Base-by-base conservation (phyloP, 2,113 vertebrate genomes). In the Takifugu flavidus region DNA sequence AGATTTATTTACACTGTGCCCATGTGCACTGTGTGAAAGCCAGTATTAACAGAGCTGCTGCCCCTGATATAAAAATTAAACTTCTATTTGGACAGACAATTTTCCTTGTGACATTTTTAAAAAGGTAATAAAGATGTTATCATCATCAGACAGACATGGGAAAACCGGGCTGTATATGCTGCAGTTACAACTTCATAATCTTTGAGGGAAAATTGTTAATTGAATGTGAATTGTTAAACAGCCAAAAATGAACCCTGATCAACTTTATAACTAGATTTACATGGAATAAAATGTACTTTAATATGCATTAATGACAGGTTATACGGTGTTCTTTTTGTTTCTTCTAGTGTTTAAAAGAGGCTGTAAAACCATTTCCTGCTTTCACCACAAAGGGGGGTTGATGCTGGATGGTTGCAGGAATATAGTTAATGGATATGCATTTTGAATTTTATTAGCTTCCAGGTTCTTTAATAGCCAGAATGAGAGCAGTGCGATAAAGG, bases 311-410 rank as follows among this genome's bases (percentile, higher is more conserved):
- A 2, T 34, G 31, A 34, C 8, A 7, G 31, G 31, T 34, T 7
- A 7, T 34, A 34, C 31, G 8, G 5, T 7, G 6, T 34, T 4
- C 5, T 34, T 5, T 7, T 34, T 34, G 5, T 34, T 4, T 34
- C 6, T 34, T 34, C 31, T 34, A 7, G 25, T 29, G 44, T 57
- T 47, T 85, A 49, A 28, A 62, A 29, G n/a, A 53, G 54, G 63
- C 57, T 66, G 34, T 34, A 70, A 63, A 72, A 66, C 67, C 29
- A 65, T 47, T 46, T 56, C 61, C 76, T 82, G 77, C 76, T 77
- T 80, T 82, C 79, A 83, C 81, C 81, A 76, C 43, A 82, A 82
- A 72, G 50, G 51, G 78, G 77, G 77, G 49, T 67, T 3, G 44
- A 4, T 45, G 11, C 12, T 45, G 49, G 71, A 53, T 77, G 53